Evolutionary conservation across 92 coral and sea anemone genomes (phyloP).

Genomic region (Palythoa caribaeorum): DNA sequence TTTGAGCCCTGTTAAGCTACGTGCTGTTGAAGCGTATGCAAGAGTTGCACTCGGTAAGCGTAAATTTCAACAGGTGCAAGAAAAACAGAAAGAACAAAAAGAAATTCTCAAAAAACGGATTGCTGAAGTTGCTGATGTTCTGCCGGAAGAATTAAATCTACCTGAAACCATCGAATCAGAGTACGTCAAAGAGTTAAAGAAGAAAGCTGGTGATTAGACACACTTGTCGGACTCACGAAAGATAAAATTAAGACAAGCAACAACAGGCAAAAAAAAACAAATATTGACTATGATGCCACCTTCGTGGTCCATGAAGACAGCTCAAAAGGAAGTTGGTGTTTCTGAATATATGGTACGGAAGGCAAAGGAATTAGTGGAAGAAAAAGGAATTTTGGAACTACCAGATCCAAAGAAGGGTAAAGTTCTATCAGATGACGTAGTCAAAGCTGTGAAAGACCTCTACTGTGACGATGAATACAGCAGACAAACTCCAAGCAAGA

Average conservation of each 20-base stretch:
- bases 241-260: background rate
- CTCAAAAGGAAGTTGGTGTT: slow-evolving; percentile 41
- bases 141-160: too few relatives aligned
- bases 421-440: background rate
- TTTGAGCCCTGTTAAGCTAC: too few relatives aligned
- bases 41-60: too few relatives aligned
- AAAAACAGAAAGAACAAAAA: too few relatives aligned
- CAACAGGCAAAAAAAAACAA: slow-evolving; percentile 33
- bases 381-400: slow-evolving; percentile 34
- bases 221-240: too few relatives aligned
- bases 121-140: too few relatives aligned
- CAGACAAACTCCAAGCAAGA: slow-evolving; percentile 47
- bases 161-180: too few relatives aligned
- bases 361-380: slow-evolving; percentile 45
- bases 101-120: too few relatives aligned
- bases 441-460: slow-evolving; percentile 17
- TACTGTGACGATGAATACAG: background rate
- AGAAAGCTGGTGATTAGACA: too few relatives aligned
- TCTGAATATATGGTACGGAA: slow-evolving; percentile 43
- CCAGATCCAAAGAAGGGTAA: slow-evolving; percentile 32
- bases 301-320: slow-evolving; percentile 40
- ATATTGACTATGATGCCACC: slow-evolving; percentile 46
- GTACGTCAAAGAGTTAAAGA: too few relatives aligned
- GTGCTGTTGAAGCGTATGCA: too few relatives aligned
- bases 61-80: too few relatives aligned